Base-by-base conservation (phyloP, 2,888 invertebrate species). In the Argynnis bischoffii region DNA sequence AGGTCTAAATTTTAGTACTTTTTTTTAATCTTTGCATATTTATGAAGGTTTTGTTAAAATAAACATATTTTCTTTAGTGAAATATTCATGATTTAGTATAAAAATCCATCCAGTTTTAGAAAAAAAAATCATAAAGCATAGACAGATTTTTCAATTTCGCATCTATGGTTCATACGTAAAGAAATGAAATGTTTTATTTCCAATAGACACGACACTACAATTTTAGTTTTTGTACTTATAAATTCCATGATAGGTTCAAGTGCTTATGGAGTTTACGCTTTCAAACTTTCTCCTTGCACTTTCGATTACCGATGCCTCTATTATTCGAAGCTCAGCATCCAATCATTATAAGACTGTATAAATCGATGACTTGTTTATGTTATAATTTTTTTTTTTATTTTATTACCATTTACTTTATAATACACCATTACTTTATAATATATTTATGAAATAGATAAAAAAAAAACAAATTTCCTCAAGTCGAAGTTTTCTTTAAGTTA, bases 281-380 rank as follows among this genome's bases (percentile, higher is more conserved):
- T 67, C 67, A 51, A 69, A 72, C 72, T 72, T 72, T 74, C 72
- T 68, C 73, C 61, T 26, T 47, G 56, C 61, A 69, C 72, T 73
- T 73, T 73, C 73, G 69, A 67, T 73, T 64, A 55, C 64, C 63
- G 11, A 61, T 67, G 50, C 31, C 60, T 55, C 55, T 64, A 55
- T 66, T 69, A 66, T 64, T 66, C 46, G 50, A 50, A 41, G 55
- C 4, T 46, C 11, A 48, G 31, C 51, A 18, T 18, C 50, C 15
- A 31, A 18, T 50, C 2, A 31, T 14, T 51, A 53, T 14, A 26
- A 16, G n/a, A 16, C 11, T 50, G 35, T 5, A 51, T 18, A 13
- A 41, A 35, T 53, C 13, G 11, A 15, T 16, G 35, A n/a, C 6
- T 16, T 15, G 16, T 47, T 47, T 16, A 21, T 47, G 21, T 18